phyloP scores from a whole-genome alignment of 1,140 invertebrate genomes.

The Tenebrio molitor region DNA sequence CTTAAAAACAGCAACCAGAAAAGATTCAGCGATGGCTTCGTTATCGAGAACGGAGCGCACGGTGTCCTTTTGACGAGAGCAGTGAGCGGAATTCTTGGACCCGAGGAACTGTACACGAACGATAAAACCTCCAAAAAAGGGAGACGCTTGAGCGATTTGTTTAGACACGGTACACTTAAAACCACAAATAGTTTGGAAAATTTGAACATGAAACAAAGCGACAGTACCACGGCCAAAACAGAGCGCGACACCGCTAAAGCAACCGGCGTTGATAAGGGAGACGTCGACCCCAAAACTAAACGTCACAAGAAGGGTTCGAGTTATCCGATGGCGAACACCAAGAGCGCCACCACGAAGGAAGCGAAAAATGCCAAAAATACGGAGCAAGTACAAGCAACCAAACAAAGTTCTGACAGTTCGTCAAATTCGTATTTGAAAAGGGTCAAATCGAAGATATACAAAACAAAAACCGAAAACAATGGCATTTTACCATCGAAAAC shows the following conservation, averaged over 20 bases:
- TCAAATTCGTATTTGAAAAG: slow-evolving; percentile 62
- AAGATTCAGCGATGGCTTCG: slow-evolving; percentile 64
- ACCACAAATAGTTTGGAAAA: slow-evolving; percentile 26
- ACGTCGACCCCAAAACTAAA: slow-evolving; percentile 39
- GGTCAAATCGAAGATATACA: slow-evolving; percentile 64
- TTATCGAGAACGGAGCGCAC: slow-evolving; percentile 57
- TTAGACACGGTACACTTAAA: slow-evolving; percentile 54
- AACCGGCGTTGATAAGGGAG: slow-evolving; percentile 34
- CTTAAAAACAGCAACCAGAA: slow-evolving; percentile 54
- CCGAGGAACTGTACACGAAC: slow-evolving; percentile 41
- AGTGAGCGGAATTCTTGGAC: slow-evolving; percentile 59
- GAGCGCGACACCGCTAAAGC: slow-evolving; percentile 47
- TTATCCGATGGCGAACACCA: slow-evolving; percentile 24
- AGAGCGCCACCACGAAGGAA: neutral
- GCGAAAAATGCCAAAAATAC: slow-evolving; percentile 27
- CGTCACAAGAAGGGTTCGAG: slow-evolving; percentile 44
- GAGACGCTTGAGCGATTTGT: slow-evolving; percentile 62
- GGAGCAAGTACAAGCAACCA: slow-evolving; percentile 10
- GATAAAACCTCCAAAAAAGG: slow-evolving; percentile 60
- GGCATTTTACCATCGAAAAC: slow-evolving; percentile 51
- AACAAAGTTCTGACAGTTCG: slow-evolving; percentile 45
- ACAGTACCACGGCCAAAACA: slow-evolving; percentile 42
- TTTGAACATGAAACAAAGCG: slow-evolving; percentile 30
- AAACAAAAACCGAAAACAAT: slow-evolving; percentile 58
- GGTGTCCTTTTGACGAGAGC: slow-evolving; percentile 55